phyloP scores from a whole-genome alignment of 1,140 invertebrate genomes.

The Chionoecetes opilio region DNA sequence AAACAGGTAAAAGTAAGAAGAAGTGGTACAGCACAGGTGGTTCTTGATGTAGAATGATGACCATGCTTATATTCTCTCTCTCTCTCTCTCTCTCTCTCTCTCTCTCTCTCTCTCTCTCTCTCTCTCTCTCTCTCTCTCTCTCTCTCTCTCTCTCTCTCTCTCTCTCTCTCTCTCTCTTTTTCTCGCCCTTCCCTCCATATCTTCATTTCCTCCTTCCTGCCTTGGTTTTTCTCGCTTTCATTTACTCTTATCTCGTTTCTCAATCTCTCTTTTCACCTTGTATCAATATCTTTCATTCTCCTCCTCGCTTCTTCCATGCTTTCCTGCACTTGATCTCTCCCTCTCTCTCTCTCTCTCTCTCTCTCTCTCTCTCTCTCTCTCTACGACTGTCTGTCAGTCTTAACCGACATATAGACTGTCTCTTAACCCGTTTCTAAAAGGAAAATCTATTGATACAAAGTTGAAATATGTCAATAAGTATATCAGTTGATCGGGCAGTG shows the following conservation, averaged over 20 bases:
- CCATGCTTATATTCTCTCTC: conserved; percentile 53
- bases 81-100: conserved; percentile 61
- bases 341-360: conserved; percentile 58
- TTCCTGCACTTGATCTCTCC: background rate
- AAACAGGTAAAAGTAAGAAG: background rate
- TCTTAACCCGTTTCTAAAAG: background rate
- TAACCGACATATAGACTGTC: background rate
- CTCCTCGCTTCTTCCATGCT: background rate
- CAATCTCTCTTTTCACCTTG: background rate
- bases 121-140: conserved; percentile 67
- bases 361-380: conserved; percentile 60
- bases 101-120: conserved; percentile 59
- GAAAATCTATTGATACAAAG: background rate
- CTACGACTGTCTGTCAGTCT: background rate
- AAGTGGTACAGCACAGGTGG: background rate
- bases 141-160: conserved; percentile 61
- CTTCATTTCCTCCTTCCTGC: background rate
- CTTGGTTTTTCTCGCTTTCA: conserved; percentile 30
- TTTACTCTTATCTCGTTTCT: conserved; percentile 28
- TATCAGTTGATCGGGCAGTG: background rate
- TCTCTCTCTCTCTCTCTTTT: conserved; percentile 52
- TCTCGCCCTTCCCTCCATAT: background rate
- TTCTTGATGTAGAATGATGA: too few relatives aligned
- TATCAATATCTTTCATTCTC: background rate
- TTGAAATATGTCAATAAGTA: conserved; percentile 17